These are phyloP conservation scores for Pogonocichla stellata DNA, from an alignment of 2,113 vertebrate genomes.

Conservation along the genomic window DNA sequence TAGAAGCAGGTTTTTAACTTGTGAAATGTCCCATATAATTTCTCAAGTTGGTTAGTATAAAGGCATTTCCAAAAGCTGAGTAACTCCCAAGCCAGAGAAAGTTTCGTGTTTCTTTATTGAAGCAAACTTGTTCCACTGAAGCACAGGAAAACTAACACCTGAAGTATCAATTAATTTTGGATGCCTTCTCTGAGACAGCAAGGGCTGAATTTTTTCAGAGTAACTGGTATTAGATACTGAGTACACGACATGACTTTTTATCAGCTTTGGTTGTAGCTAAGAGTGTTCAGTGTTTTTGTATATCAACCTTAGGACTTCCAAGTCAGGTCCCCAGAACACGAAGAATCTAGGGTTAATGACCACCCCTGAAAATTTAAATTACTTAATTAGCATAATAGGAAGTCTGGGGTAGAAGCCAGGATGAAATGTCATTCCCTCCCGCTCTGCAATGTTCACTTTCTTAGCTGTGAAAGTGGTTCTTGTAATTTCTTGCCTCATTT, in stretches of 20 bases:
- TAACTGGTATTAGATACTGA: not conserved
- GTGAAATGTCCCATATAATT: not conserved
- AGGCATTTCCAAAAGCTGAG: not conserved
- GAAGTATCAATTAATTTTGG: not conserved
- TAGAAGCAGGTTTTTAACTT: not conserved
- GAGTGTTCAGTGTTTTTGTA: not conserved
- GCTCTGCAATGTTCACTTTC: not conserved
- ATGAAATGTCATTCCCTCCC: not conserved
- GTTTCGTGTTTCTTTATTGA: not conserved
- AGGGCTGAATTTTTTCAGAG: not conserved
- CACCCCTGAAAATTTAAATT: not conserved
- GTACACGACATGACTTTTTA: not conserved
- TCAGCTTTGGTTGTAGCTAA: not conserved
- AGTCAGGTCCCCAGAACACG: not conserved
- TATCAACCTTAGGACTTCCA: not conserved
- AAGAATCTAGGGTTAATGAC: not conserved
- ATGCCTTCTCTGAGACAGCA: not conserved
- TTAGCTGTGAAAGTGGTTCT: not conserved
- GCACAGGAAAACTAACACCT: not conserved
- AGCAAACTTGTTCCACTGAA: not conserved
- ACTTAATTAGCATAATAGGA: not conserved
- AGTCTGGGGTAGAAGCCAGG: not conserved
- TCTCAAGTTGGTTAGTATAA: not conserved
- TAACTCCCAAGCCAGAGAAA: not conserved
- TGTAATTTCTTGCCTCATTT: not conserved